Conservation (phyloP, 2,797 vertebrate genomes). For the Hydrolagus colliei region DNA sequence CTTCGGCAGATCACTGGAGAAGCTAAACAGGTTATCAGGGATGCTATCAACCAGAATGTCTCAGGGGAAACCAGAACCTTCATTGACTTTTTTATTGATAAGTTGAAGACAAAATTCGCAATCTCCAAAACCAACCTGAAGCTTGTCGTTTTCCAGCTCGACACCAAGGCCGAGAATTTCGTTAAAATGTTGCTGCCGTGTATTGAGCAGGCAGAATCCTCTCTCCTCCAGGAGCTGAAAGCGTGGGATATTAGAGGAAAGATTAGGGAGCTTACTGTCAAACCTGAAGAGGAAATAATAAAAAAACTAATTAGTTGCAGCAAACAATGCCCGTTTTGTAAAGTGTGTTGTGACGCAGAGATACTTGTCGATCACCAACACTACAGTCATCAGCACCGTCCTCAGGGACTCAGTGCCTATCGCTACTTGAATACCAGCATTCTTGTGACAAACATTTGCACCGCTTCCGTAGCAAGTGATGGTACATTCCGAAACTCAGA, state of each 20-base stretch:
- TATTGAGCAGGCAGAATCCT: not conserved
- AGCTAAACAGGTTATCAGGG: not conserved
- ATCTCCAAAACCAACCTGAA: not conserved
- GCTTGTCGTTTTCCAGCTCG: not conserved
- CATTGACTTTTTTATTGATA: not conserved
- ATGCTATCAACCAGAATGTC: too few species aligned
- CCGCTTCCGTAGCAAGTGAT: not conserved
- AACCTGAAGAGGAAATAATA: not conserved
- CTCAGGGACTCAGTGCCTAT: not conserved
- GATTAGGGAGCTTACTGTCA: not conserved
- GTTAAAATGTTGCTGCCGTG: not conserved
- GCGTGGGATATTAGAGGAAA: not conserved
- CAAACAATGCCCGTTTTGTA: not conserved
- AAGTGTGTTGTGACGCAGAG: not conserved
- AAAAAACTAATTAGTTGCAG: not conserved
- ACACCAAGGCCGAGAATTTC: not conserved
- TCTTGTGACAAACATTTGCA: too few species aligned
- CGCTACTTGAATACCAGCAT: not conserved
- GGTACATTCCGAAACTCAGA: not conserved
- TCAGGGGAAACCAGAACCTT: not conserved
- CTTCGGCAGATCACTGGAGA: not conserved
- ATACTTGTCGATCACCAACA: not conserved
- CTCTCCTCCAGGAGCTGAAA: not conserved
- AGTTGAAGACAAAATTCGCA: not conserved
- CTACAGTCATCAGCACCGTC: conserved; percentile 1